Evolutionary conservation across 2,888 invertebrate species (phyloP), one percentile per base, ranked within the genome.

Genomic region (Hypomecis atomaria): DNA sequence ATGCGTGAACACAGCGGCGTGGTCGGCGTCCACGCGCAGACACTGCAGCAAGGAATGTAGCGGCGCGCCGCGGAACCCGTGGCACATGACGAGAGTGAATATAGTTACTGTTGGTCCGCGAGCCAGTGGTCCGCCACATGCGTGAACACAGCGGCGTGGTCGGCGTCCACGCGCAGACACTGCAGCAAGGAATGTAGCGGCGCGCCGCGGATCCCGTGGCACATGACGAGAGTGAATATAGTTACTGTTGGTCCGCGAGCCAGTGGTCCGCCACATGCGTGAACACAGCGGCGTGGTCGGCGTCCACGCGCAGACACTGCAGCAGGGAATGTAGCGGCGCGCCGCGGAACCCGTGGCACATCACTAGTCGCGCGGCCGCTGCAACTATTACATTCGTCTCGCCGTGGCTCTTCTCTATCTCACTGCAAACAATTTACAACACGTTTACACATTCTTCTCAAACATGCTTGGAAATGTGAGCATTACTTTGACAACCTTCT

Each of bases 371-470:
- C 59, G 69, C 66, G 59, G 73, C 67, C 42, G 67, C 48, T 43
- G 59, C 11, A 55, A 81, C 55, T 34, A 75, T 57, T 0, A 57
- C 54, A 0, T 67, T 69, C 61, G 73, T 59, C 13, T 73, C 75
- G 10, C 91, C 91, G 79, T 85, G 88, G 33, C 85, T 86, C 72
- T 78, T 83, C 72, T 92, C 92, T 60, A 91, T 76, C 2, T 84
- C 85, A 0, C 91, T 91, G 72, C 0, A n/a, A 36, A 6, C 0
- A 52, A 34, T 34, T 11, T 2, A 58, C 49, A 4, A n/a, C 36
- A 40, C 10, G 10, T 38, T 3, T 1, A 38, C 38, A 8, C 38
- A 38, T 23, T 23, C 3, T 23, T 23, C 23, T 23, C 23, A 23
- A 23, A 23, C 23, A 23, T 23, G 1, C 23, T 23, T 3, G 23